phyloP scores from a whole-genome alignment of 2,113 vertebrate genomes.

The Noturus placidus region DNA sequence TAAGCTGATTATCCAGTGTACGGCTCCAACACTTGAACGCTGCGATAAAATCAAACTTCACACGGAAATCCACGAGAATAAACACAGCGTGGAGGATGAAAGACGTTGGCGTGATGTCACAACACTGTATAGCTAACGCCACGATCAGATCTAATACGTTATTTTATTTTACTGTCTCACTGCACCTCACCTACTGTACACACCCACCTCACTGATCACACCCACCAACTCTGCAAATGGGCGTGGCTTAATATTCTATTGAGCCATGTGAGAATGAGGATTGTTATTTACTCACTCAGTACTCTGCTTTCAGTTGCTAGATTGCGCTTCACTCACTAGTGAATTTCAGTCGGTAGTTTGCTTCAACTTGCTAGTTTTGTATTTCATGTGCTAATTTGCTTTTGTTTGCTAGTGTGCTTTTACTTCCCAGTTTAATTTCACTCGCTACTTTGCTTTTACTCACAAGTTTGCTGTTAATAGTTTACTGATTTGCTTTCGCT shows the following conservation, averaged over 20 bases:
- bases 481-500: no score
- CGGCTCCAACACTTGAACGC: neutral
- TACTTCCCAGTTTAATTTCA: neutral
- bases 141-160: neutral
- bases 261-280: no score
- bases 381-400: neutral
- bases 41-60: neutral
- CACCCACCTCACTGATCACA: neutral
- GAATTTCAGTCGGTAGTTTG: neutral
- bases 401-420: neutral
- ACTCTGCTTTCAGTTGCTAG: no score
- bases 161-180: neutral
- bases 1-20: neutral
- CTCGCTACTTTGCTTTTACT: neutral
- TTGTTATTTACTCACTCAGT: no score
- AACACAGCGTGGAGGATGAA: neutral
- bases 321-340: no score
- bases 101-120: neutral
- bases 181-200: neutral
- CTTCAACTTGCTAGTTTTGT: neutral
- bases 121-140: neutral
- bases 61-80: neutral
- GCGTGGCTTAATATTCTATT: neutral
- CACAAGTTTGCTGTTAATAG: neutral
- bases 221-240: neutral